These are phyloP conservation scores for Sphenodon punctatus DNA, from an alignment of 2,797 vertebrate genomes.

Conservation along the genomic window DNA sequence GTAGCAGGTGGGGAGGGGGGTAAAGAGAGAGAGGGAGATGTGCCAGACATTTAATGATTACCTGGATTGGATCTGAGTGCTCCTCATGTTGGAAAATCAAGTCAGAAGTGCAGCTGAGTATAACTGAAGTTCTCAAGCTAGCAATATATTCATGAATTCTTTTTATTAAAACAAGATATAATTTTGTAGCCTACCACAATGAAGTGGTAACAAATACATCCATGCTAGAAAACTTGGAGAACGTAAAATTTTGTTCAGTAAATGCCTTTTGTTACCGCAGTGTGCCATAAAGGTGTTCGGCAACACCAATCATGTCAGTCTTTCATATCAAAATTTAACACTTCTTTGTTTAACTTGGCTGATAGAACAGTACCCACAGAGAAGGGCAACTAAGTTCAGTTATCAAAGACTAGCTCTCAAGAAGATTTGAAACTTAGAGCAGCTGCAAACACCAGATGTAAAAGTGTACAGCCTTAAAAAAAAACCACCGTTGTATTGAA, in stretches of 20 bases:
- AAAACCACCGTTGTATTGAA: conserved; percentile 40
- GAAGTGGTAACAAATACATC: no score
- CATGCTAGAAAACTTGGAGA: conserved; percentile 5
- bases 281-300: background rate
- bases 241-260: background rate
- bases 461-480: conserved; percentile 37
- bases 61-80: no score
- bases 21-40: no score
- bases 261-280: background rate
- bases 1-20: no score
- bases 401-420: conserved; percentile 50
- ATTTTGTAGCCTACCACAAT: no score
- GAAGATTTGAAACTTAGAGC: conserved; percentile 54
- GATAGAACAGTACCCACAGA: conserved; percentile 14
- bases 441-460: conserved; percentile 20
- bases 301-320: background rate
- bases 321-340: background rate
- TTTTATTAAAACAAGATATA: background rate
- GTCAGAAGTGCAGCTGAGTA: background rate
- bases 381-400: conserved; percentile 39
- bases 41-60: no score
- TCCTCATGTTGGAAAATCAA: no score
- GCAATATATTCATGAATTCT: background rate
- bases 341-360: conserved; percentile 10
- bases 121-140: background rate